These are phyloP conservation scores for Sigmodon hispidus DNA, from an alignment of 2,113 vertebrate species.

Conservation along the genomic window DNA sequence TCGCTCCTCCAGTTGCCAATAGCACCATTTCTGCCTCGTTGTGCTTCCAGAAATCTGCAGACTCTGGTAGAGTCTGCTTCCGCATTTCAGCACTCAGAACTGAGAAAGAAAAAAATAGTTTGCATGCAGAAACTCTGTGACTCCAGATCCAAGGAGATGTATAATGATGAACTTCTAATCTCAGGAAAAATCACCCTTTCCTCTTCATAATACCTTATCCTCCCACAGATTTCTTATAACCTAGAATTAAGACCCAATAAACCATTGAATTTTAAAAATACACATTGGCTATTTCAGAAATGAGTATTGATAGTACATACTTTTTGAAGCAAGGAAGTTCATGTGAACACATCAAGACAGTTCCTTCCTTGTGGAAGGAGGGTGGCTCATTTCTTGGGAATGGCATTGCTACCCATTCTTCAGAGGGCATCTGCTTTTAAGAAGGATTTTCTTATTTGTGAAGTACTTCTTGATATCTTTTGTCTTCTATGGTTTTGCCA, in stretches of 20 bases:
- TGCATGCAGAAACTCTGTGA: background rate
- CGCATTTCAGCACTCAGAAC: background rate
- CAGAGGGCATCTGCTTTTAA: background rate
- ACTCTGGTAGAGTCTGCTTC: background rate
- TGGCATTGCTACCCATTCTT: background rate
- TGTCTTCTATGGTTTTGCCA: conserved; percentile 1
- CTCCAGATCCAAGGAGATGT: background rate
- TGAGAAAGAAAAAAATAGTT: conserved; percentile 1
- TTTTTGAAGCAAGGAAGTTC: background rate
- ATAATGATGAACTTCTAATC: background rate
- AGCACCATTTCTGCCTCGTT: background rate
- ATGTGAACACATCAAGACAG: background rate
- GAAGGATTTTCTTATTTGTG: conserved; percentile 38
- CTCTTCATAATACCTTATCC: background rate
- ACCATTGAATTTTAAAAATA: background rate
- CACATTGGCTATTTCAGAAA: background rate
- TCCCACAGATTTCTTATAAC: conserved; percentile 14
- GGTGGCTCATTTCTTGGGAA: background rate
- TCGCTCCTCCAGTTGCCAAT: background rate
- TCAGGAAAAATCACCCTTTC: background rate
- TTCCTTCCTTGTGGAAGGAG: background rate
- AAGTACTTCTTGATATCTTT: background rate
- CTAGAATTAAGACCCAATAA: background rate
- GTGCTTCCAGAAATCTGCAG: conserved; percentile 7
- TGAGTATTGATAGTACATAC: background rate